phyloP scores from a whole-genome alignment of 2,888 invertebrate species.

The Thymelicus acteon region DNA sequence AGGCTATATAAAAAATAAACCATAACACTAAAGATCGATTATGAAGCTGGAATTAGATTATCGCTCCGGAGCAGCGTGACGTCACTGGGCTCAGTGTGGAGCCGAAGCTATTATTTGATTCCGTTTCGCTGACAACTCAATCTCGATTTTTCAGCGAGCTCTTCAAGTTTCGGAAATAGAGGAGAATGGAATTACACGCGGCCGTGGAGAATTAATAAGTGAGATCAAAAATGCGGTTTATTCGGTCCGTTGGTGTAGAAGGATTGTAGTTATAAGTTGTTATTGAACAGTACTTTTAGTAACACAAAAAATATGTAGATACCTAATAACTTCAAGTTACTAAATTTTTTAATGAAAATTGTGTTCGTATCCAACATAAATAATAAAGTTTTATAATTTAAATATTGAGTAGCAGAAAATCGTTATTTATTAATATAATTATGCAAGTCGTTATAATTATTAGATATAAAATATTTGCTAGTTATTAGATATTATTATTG shows the following conservation, averaged over 20 bases:
- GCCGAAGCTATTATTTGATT: slow-evolving; percentile 55
- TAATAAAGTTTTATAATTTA: no score
- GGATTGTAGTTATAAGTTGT: no score
- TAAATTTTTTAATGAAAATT: no score
- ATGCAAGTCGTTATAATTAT: no score
- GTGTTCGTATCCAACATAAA: no score
- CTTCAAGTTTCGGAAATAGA: slow-evolving; percentile 19
- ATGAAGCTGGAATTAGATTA: background rate
- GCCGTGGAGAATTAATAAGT: slow-evolving; percentile 1
- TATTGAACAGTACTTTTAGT: no score
- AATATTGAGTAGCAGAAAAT: no score
- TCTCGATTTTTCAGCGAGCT: slow-evolving; percentile 41
- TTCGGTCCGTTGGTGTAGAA: background rate
- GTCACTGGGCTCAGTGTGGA: background rate
- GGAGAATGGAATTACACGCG: slow-evolving; percentile 5
- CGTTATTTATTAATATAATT: no score
- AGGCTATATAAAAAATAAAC: background rate
- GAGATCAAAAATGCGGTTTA: background rate
- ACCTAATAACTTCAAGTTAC: no score
- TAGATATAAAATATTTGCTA: no score
- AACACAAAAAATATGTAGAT: no score
- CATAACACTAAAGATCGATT: background rate
- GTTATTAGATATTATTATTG: no score
- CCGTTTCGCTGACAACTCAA: slow-evolving; percentile 44
- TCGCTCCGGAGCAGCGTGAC: background rate